Evolutionary conservation across 2,113 vertebrate genomes (phyloP).

Genomic region (Clinocottus analis): DNA sequence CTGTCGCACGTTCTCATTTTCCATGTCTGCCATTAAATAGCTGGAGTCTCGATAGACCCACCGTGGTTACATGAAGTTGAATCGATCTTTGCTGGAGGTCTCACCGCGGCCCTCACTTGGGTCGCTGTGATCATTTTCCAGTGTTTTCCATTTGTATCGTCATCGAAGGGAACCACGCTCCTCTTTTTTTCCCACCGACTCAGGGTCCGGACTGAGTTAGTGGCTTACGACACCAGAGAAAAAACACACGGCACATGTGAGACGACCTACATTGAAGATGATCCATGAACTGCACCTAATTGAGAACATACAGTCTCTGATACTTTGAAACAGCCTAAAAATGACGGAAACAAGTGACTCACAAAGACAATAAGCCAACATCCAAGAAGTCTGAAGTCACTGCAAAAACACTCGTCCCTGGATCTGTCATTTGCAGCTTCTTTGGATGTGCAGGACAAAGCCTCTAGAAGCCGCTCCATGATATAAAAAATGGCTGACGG

Average conservation of each 20-base stretch:
- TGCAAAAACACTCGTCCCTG: not conserved
- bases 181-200: no score
- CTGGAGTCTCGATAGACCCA: no score
- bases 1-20: no score
- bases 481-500: constrained; percentile 45
- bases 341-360: not conserved
- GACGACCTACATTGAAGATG: not conserved
- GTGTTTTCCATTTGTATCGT: no score
- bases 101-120: no score
- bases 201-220: no score
- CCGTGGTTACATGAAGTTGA: no score
- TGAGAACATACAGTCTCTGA: not conserved
- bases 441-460: constrained; percentile 6
- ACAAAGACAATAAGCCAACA: not conserved
- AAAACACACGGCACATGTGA: constrained; percentile 1
- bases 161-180: no score
- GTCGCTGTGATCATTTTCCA: no score
- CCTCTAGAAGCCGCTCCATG: not conserved
- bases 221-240: no score
- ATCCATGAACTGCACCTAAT: not conserved
- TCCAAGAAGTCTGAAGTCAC: not conserved
- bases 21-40: no score
- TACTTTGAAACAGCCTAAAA: not conserved
- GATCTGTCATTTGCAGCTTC: not conserved
- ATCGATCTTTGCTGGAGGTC: no score